Evolutionary conservation across 2,888 invertebrate genomes (phyloP), one percentile per base, ranked within the genome.

Genomic region (Catocala fraxini): DNA sequence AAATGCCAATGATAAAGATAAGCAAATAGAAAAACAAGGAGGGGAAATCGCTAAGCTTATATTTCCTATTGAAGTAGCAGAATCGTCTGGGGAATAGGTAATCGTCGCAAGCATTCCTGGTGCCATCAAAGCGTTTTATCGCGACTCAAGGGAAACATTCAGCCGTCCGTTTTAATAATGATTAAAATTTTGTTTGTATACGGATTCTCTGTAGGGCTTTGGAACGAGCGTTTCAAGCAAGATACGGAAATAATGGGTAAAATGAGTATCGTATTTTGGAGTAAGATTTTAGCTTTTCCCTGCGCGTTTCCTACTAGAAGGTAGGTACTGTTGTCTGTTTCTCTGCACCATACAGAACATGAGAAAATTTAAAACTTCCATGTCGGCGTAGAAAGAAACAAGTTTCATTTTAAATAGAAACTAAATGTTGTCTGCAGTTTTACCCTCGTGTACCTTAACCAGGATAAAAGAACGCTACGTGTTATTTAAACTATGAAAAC

Each of bases 161-260:
- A 56, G 43, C 49, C 68, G 67, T 75, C 65, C 64, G 63, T 71
- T 77, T 77, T 77, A 75, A 75, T 75, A 77, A 75, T 73, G 73
- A 75, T 77, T 75, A 77, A 77, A 76, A 75, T 68, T 75, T 77
- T 75, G 68, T 77, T 77, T 73, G 63, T 68, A 66, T 54, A 59
- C 66, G 45, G 59, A 68, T 65, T 69, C 66, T 70, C 58, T 64
- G 57, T 15, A 49, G 72, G 68, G 77, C 70, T 62, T 59, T 59
- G 51, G 75, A 75, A 69, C 61, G 65, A 68, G 73, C 74, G 76
- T 58, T 54, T 62, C 57, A 55, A 54, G 45, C 59, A 48, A 67
- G 49, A 63, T 49, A 61, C 51, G 48, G 52, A 56, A 65, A 61
- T 65, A 47, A 70, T 71, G 12, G 15, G 10, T 15, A 4, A n/a